Evolutionary conservation across 2,113 vertebrate species (phyloP), one percentile per base, ranked within the genome.

Genomic region (Gymnarchus niloticus): DNA sequence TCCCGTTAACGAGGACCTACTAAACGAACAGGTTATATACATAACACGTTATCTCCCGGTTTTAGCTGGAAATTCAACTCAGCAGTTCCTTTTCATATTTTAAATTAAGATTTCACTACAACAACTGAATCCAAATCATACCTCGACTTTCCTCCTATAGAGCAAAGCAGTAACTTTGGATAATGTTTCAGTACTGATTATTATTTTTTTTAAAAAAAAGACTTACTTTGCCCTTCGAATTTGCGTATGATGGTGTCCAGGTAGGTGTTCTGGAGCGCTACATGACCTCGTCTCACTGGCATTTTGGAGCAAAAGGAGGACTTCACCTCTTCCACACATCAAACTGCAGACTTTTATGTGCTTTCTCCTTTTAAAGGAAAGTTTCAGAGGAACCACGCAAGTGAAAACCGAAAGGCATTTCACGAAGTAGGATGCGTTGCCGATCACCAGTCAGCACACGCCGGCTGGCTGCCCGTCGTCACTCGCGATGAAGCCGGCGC

Each of bases 241-340:
- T 98, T 98, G 91, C 96, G 94, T 94, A 99, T 99, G 93, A 99
- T 99, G 73, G 97, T 99, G 93, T 99, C 97, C 95, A 99, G 92
- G 91, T 98, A 99, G 89, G 97, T 99, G 94, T 99, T 99, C 90
- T 98, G 97, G 87, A 97, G 96, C 87, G 96, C 97, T 82, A 99
- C 97, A 88, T 98, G 97, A 90, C 97, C 97, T 90, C 97, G 94
- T 89, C 97, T 95, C 80, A 99, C 97, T 3, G 97, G 97, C 97
- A 98, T 98, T 87, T 92, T 95, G 90, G 54, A 88, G 87, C 86
- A 82, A 86, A 86, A 46, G 86, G 65, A 82, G 46, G 59, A 73
- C n/a, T 87, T 86, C 89, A 89, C 37, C 57, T 82, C 52, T 69
- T 84, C 87, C 83, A 88, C 83, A 81, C 91, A 92, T 91, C 83